Base-by-base conservation (phyloP, 2,113 vertebrate genomes). In the Laticauda colubrina region DNA sequence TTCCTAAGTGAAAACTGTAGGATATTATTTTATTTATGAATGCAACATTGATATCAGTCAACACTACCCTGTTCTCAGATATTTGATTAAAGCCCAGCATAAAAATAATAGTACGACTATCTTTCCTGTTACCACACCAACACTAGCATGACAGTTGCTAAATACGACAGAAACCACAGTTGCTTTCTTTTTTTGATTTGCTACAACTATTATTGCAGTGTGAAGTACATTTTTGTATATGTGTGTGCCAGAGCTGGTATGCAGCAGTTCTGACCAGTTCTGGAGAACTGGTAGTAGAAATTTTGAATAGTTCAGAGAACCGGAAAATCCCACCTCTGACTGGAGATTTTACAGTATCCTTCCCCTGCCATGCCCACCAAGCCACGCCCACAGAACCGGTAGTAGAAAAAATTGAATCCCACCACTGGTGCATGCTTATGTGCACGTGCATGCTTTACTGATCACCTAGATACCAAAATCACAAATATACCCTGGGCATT, bases 161-260 rank as follows among this genome's bases (percentile, higher is more conserved):
- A 93, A 61, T 43, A 0, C 15, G 57, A 54, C 0, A 0, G 26
- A 54, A 53, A 53, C 89, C 64, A 48, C 61, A 53, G 24, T 23
- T 56, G 1, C 55, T n/a, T 53, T 4, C 45, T 3, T 20, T 85
- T 93, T 94, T 91, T 94, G 89, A 91, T 96, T 95, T 94, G 56
- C 55, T 91, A 92, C 94, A 91, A 75, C 23, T 59, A 10, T 4
- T 34, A 91, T 94, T 93, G 93, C 95, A 92, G 48, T 1, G 69
- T 91, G 90, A 89, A 51, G 92, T 59, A 64, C 53, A 91, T 85
- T 89, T 20, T 4, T 23, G 1, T 7, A 10, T 26, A 39, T 26
- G 2, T 53, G 53, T 26, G 2, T 45, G 4, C 45, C 45, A 45
- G 45, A 45, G 45, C 4, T 45, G 45, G 45, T 45, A 45, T 45